Evolutionary conservation across 2,797 vertebrate genomes (phyloP).

Genomic region (Gymnothorax javanicus): DNA sequence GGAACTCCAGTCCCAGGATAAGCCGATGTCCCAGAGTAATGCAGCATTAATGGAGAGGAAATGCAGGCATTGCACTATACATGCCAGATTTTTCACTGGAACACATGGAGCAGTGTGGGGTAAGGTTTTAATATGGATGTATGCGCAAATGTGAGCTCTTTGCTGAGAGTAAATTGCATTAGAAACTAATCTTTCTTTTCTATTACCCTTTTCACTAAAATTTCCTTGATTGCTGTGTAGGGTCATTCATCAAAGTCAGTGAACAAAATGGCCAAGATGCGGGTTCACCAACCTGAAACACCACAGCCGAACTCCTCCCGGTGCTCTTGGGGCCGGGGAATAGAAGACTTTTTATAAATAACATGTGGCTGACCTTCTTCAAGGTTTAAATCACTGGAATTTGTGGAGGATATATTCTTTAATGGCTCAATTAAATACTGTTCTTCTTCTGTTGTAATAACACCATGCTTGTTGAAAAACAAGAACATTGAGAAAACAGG

Average conservation of each 20-base stretch:
- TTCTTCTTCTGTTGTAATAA: slow-evolving; percentile 97
- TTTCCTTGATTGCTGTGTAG: slow-evolving; percentile 71
- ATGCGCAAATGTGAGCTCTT: background rate
- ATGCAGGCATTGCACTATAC: background rate
- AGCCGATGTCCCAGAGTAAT: background rate
- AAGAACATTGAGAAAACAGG: slow-evolving; percentile 44
- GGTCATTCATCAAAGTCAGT: slow-evolving; percentile 68
- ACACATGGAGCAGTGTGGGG: background rate
- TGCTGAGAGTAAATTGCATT: background rate
- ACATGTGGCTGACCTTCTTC: slow-evolving; percentile 93
- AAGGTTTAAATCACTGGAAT: slow-evolving; percentile 83
- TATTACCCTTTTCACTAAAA: background rate
- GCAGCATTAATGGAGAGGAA: background rate
- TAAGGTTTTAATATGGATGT: background rate
- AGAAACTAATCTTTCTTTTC: slow-evolving; percentile 63
- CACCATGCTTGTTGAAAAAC: slow-evolving; percentile 83
- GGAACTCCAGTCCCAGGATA: background rate
- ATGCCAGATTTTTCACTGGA: background rate
- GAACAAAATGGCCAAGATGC: slow-evolving; percentile 60
- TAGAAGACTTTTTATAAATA: slow-evolving; percentile 97
- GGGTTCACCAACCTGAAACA: slow-evolving; percentile 88
- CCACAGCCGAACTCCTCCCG: slow-evolving; percentile 90
- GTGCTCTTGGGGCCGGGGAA: slow-evolving; percentile 81
- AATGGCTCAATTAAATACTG: slow-evolving; percentile 99
- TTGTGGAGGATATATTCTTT: slow-evolving; percentile 84